Conservation (phyloP, 2,888 invertebrate species). For the Molorchus minor region DNA sequence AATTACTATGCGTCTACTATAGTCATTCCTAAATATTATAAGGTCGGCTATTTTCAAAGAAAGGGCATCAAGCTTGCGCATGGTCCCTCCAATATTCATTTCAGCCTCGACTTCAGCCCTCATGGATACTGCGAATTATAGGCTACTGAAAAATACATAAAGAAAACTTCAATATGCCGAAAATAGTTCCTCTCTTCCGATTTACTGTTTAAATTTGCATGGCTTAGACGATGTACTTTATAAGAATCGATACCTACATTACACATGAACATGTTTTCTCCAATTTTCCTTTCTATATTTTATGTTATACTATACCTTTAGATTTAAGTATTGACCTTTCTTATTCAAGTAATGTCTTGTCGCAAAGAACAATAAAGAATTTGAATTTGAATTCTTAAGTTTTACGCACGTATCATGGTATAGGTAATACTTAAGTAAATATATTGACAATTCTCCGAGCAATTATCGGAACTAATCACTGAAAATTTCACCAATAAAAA, state of each 20-base stretch:
- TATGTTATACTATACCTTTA: neutral
- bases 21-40: no score
- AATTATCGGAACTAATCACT: neutral
- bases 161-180: slow-evolving; percentile 10
- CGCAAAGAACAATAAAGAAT: neutral
- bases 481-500: neutral
- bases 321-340: neutral
- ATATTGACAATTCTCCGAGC: neutral
- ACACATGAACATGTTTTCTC: no score
- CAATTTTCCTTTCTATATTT: neutral
- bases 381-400: neutral
- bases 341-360: neutral
- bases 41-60: slow-evolving; percentile 23
- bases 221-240: no score
- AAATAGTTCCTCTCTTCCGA: neutral
- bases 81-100: slow-evolving; percentile 35
- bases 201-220: slow-evolving; percentile 4
- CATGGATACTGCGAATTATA: slow-evolving; percentile 23
- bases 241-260: no score
- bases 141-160: slow-evolving; percentile 17
- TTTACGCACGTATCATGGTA: no score
- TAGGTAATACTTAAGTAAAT: no score
- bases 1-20: no score
- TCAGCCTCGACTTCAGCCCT: no score
- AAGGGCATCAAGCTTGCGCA: slow-evolving; percentile 33